Base-by-base conservation (phyloP, 2,888 invertebrate genomes). In the Oegoconia quadripuncta region DNA sequence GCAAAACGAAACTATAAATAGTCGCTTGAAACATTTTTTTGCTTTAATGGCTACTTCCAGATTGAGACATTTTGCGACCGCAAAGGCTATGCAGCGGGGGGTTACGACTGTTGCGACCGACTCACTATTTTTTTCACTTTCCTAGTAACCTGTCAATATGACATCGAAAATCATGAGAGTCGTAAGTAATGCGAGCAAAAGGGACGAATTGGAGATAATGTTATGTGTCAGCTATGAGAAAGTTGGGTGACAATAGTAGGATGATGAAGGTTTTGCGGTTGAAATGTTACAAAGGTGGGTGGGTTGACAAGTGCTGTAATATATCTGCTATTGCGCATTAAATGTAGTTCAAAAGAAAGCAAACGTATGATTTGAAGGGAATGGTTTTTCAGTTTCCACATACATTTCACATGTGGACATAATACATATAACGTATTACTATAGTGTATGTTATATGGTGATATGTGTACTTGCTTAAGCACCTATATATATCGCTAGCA, bases 61-160 rank as follows among this genome's bases (percentile, higher is more conserved):
- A 81, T 82, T 79, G 81, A 83, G 80, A 79, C 77, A 69, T 80
- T 77, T 74, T 75, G 72, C 59, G 64, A 82, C 86, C 84, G 83
- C 84, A 86, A 83, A 70, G 57, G 63, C 58, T 55, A 55, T 63
- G 44, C 81, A 71, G 73, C 75, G 64, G 84, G 81, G 84, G 82
- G 77, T 65, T 50, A 47, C 50, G 50, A 64, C 71, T 73, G 70
- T 67, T 67, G 64, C 65, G 60, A 56, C 37, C 8, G 43, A 47
- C 54, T 57, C 56, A 49, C 52, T 50, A 16, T 12, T 59, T 69
- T 73, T 71, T 65, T 55, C 54, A 44, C 51, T 59, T 79, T 75
- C 70, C 64, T 47, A 64, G 73, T 75, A 84, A 76, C 55, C 62
- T 70, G 76, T 75, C 78, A 74, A 64, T 57, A n/a, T 45, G 55